A percentile compares a stretch with the other conserved stretches of the same genome.
Conservation (phyloP, 2,113 vertebrate genomes). For the Fulica atra region DNA sequence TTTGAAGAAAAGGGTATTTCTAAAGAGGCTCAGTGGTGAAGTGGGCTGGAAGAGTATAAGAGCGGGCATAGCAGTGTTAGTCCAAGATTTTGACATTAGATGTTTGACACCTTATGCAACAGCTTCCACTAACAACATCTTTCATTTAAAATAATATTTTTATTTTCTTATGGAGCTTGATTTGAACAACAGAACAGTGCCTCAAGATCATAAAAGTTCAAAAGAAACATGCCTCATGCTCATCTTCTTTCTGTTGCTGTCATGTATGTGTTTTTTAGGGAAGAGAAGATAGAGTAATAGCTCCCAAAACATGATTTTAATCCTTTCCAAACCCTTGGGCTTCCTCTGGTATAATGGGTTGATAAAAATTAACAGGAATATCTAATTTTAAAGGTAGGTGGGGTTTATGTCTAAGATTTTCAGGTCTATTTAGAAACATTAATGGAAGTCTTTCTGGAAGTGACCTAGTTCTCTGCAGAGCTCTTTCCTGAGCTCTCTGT, state of each 20-base stretch:
- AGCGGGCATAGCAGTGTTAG: background rate
- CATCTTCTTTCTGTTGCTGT: background rate
- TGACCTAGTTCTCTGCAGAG: background rate
- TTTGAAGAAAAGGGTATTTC: background rate
- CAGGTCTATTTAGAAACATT: background rate
- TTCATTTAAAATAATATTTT: background rate
- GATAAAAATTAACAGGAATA: background rate
- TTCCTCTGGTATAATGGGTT: background rate
- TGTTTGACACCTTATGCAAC: background rate
- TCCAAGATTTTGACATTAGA: background rate
- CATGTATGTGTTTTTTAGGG: background rate
- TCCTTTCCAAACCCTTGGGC: background rate
- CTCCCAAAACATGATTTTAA: background rate
- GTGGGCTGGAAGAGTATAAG: background rate
- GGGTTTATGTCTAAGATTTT: background rate
- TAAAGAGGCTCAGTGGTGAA: background rate
- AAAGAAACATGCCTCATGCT: background rate
- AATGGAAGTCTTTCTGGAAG: background rate
- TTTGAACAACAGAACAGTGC: background rate
- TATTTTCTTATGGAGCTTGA: background rate
- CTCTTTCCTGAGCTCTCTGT: background rate
- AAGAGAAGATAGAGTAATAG: background rate
- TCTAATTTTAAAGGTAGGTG: background rate
- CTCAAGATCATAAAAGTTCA: background rate
- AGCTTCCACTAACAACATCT: background rate